Evolutionary conservation across 92 coral and sea anemone species (phyloP).

Genomic region (Ricordea florida): DNA sequence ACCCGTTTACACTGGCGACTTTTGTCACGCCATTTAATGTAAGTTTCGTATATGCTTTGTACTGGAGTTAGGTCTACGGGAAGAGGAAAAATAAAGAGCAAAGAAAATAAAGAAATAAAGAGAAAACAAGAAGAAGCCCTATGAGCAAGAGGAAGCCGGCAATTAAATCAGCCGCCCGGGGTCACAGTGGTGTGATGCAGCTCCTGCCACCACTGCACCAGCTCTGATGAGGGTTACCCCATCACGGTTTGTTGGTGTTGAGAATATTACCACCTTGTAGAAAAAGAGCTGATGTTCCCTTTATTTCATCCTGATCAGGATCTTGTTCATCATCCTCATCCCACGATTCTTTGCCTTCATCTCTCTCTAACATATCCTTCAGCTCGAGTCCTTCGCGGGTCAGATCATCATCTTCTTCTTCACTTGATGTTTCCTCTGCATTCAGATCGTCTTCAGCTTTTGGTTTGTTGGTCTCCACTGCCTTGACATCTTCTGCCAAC

Average conservation of each 20-base stretch:
- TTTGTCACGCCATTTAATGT: no score
- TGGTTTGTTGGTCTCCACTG: slow-evolving; percentile 71
- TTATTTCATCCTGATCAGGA: slow-evolving; percentile 85
- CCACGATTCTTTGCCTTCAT: slow-evolving; percentile 81
- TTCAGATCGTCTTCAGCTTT: slow-evolving; percentile 91
- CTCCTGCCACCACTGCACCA: no score
- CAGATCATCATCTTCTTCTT: slow-evolving; percentile 93
- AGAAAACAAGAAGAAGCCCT: no score
- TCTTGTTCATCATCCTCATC: slow-evolving; percentile 87
- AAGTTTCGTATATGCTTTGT: no score
- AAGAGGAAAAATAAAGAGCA: no score
- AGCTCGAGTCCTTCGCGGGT: slow-evolving; percentile 91
- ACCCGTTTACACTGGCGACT: no score
- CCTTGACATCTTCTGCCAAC: slow-evolving; percentile 41
- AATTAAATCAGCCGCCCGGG: no score
- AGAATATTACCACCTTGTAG: slow-evolving; percentile 70
- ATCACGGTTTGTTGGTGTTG: no score
- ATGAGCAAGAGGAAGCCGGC: no score
- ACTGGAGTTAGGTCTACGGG: no score
- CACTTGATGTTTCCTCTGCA: slow-evolving; percentile 94
- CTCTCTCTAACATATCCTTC: slow-evolving; percentile 86
- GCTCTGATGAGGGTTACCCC: background rate
- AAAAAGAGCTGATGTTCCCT: slow-evolving; percentile 88
- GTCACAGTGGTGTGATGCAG: no score
- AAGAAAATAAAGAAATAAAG: no score